Evolutionary conservation across 2,113 vertebrate genomes (phyloP), one percentile per base, ranked within the genome.

Genomic region (Myotis brandtii): DNA sequence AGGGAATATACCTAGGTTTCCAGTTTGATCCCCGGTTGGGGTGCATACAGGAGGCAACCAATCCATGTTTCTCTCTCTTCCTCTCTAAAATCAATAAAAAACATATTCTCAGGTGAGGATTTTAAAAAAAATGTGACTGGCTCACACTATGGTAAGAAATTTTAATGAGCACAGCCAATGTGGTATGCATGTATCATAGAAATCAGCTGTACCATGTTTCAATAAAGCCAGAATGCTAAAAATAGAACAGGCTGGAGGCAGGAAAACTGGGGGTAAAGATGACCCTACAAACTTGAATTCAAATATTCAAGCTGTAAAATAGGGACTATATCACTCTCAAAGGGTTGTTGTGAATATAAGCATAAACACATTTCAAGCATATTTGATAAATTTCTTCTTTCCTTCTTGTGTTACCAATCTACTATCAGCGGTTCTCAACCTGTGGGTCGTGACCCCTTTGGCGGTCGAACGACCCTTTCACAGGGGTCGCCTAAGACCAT

Each of bases 211-310:
- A 84, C 9, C 16, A 77, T 52, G 70, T 89, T 82, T 89, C 79
- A 77, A n/a, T 56, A 86, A 75, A 94, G 59, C 62, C 43, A 95
- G 86, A 83, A 87, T 79, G 85, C 64, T 91, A 85, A 94, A 86
- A 84, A 86, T 10, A 77, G 59, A 89, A 81, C 0, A 89, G 80
- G 10, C 1, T 86, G 14, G 14, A 66, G 62, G 52, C 40, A 93
- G 34, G 50, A 83, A 91, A 75, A 88, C 8, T 75, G 5, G 34
- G 40, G 21, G 32, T 27, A 17, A 89, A 81, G 43, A 32, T 12
- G 12, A 11, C 52, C 46, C 76, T 64, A 50, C 5, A 81, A 69
- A 79, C 37, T 37, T 94, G 20, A 86, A n/a, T 77, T 77, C 79
- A 46, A 93, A 75, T 73, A 93, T 0, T 75, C 46, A 46, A 46